Evolutionary conservation across 92 coral and sea anemone species (phyloP).

Genomic region (Porites cylindrica): DNA sequence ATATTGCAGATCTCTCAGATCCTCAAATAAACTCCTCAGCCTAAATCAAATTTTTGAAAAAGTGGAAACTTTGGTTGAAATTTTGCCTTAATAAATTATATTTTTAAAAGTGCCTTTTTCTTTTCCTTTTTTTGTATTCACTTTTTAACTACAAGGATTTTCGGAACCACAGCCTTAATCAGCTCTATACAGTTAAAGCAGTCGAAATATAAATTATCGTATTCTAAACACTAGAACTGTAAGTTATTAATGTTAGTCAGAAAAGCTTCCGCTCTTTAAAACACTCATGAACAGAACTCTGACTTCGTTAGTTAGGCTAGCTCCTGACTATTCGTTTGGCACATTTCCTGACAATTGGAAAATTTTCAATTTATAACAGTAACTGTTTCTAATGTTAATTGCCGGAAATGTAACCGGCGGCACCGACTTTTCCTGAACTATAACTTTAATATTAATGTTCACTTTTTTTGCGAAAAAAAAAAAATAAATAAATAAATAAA

Average conservation of each 20-base stretch:
- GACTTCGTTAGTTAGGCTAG: constrained; percentile 33
- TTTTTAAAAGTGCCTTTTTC: background rate
- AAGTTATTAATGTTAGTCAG: background rate
- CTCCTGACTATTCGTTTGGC: constrained; percentile 21
- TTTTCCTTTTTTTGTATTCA: too few species aligned
- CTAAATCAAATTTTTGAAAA: background rate
- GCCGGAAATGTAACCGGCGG: constrained; percentile 28
- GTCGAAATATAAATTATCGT: background rate
- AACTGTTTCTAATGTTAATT: constrained; percentile 36
- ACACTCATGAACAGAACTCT: constrained; percentile 1
- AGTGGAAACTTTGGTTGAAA: background rate
- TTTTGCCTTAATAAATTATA: background rate
- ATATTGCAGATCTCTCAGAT: background rate
- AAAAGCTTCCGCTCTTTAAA: constrained; percentile 39
- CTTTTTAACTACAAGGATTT: background rate
- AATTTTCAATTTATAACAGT: constrained; percentile 25
- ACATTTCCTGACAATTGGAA: background rate
- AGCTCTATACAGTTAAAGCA: constrained; percentile 12
- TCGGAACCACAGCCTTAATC: background rate
- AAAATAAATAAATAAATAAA: too few species aligned
- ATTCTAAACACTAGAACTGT: constrained; percentile 20
- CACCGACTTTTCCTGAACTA: background rate
- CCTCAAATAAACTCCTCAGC: background rate
- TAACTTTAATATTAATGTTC: background rate
- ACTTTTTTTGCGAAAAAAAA: background rate